Evolutionary conservation across 2,888 invertebrate genomes (phyloP).

Genomic region (Xanthorhoe designata): DNA sequence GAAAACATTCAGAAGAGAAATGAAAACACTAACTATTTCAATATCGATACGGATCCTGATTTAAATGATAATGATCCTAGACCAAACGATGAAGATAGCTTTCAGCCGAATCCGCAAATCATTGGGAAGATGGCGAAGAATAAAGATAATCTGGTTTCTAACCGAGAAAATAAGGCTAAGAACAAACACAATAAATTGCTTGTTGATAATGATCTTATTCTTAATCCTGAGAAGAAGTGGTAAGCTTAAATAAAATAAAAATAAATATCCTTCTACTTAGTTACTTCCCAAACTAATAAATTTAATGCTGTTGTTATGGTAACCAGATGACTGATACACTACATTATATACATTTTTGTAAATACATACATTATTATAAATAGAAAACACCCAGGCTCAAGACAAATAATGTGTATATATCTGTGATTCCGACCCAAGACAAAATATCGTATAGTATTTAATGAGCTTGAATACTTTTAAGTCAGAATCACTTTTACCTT

Average conservation of each 20-base stretch:
- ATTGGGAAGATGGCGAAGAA: slow-evolving; percentile 20
- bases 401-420: too few relatives aligned
- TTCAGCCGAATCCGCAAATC: slow-evolving; percentile 6
- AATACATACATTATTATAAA: too few relatives aligned
- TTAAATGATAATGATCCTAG: background rate
- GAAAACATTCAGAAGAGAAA: slow-evolving; percentile 32
- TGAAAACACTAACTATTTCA: slow-evolving; percentile 44
- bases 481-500: too few relatives aligned
- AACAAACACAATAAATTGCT: slow-evolving; percentile 40
- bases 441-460: too few relatives aligned
- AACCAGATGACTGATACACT: too few relatives aligned
- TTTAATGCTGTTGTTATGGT: too few relatives aligned
- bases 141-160: slow-evolving; percentile 32
- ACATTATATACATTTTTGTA: too few relatives aligned
- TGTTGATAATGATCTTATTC: slow-evolving; percentile 30
- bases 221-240: slow-evolving; percentile 56
- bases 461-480: too few relatives aligned
- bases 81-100: slow-evolving; percentile 2
- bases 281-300: too few relatives aligned
- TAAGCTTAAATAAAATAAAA: slow-evolving; percentile 35
- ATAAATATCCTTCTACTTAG: too few relatives aligned
- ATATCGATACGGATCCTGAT: slow-evolving; percentile 19
- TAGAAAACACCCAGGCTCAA: too few relatives aligned
- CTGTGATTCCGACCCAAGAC: too few relatives aligned
- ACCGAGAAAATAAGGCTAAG: slow-evolving; percentile 37